Base-by-base conservation (phyloP, 2,113 vertebrate genomes). In the Archilochus colubris region DNA sequence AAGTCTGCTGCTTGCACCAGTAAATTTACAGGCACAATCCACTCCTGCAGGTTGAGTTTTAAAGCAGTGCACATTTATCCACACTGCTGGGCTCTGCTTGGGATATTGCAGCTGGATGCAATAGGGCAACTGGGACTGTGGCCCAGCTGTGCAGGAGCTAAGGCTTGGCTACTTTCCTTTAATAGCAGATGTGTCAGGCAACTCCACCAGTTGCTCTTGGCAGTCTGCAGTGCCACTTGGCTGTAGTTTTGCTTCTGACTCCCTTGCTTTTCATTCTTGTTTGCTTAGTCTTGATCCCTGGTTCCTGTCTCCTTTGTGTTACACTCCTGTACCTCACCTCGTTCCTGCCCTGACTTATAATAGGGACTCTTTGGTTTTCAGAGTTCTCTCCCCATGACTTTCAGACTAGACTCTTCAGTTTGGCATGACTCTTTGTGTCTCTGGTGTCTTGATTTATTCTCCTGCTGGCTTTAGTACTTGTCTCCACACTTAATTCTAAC, bases 171-270 rank as follows among this genome's bases (percentile, higher is more conserved):
- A 64, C 84, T 93, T 92, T 93, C 86, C 83, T 86, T 68, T 74
- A 93, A 92, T 12, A 93, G 94, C 94, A 96, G 91, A 96, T 96
- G 94, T 86, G 86, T 96, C 91, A 96, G 83, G 77, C 95, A 95
- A 57, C 80, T 94, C 94, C 86, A 96, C 91, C 86, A 86, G 91
- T 96, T 92, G 86, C 94, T 95, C 73, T 96, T 96, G 95, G 96
- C 95, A 91, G 86, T 44, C 76, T 91, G 83, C 68, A 61, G 61
- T 88, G 73, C 82, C 86, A 84, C 91, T 96, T 95, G 96, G 95
- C 92, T 81, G 73, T 82, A 61, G 83, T 67, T 94, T 90, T 94
- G 73, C 76, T 94, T 94, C 88, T 95, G 89, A 85, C 86, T 93
- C 85, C 63, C 78, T 90, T 93, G 91, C 86, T 84, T 96, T 94